These are phyloP conservation scores for Acropternis orthonyx DNA, from an alignment of 2,797 vertebrate species.

Conservation along the genomic window DNA sequence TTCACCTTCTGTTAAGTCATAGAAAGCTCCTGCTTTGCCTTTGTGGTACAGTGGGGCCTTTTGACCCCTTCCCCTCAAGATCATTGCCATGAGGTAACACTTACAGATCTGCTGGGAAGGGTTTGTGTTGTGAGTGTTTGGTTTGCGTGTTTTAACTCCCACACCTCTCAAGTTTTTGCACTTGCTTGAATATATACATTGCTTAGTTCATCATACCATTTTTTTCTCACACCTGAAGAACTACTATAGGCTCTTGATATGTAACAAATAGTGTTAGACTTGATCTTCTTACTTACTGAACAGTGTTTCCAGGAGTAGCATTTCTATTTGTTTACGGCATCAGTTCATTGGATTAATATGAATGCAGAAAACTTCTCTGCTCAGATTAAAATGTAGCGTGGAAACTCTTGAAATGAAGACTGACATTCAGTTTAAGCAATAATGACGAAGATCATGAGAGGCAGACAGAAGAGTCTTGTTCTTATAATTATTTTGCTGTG, in stretches of 20 bases:
- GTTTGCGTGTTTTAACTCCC: not conserved
- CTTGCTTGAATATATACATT: not conserved
- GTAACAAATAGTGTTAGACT: not conserved
- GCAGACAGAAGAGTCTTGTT: not conserved
- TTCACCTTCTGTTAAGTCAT: not conserved
- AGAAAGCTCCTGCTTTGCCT: not conserved
- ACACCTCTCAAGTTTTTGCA: not conserved
- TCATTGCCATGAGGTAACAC: not conserved
- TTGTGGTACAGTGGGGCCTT: not conserved
- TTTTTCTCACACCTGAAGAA: not conserved
- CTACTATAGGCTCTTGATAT: not conserved
- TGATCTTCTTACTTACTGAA: not conserved
- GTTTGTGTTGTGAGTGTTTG: not conserved
- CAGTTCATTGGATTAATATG: not conserved
- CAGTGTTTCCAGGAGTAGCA: not conserved
- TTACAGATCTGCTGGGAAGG: not conserved
- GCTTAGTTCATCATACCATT: not conserved
- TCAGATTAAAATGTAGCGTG: not conserved
- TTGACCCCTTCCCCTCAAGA: not conserved
- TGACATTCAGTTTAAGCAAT: not conserved
- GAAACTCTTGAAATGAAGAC: not conserved
- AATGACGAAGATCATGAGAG: not conserved
- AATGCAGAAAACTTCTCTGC: not conserved
- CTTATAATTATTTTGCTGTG: constrained; percentile 24
- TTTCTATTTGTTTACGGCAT: not conserved